Conservation (phyloP, 2,797 vertebrate species). For the Dipus sagitta region DNA sequence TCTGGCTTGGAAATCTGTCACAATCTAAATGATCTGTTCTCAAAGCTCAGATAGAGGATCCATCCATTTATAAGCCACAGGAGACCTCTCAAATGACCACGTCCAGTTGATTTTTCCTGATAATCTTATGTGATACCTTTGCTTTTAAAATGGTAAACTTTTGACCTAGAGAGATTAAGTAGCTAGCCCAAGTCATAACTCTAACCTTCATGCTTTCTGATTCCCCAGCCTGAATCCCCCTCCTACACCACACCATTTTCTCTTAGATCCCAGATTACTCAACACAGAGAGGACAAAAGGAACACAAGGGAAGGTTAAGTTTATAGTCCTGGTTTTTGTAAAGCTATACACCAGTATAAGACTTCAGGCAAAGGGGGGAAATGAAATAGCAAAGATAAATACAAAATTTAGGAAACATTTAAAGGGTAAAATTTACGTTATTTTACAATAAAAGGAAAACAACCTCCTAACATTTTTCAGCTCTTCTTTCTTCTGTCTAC, state of each 20-base stretch:
- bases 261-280: background rate
- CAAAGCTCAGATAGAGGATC: background rate
- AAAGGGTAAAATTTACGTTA: background rate
- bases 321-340: background rate
- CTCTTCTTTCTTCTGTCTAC: background rate
- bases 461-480: background rate
- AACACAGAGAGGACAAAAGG: background rate
- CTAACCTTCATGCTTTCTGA: background rate
- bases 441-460: background rate
- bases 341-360: background rate
- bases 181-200: background rate
- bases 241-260: background rate
- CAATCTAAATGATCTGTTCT: background rate
- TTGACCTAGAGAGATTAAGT: background rate
- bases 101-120: background rate
- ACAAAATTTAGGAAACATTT: background rate
- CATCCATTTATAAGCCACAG: background rate
- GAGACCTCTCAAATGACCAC: background rate
- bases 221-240: accelerated
- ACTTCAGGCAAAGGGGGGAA: background rate
- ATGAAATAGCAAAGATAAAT: background rate
- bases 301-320: background rate
- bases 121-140: background rate
- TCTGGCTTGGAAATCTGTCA: background rate
- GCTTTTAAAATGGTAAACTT: background rate